phyloP scores from a whole-genome alignment of 1,140 invertebrate species.

The Arion vulgaris region DNA sequence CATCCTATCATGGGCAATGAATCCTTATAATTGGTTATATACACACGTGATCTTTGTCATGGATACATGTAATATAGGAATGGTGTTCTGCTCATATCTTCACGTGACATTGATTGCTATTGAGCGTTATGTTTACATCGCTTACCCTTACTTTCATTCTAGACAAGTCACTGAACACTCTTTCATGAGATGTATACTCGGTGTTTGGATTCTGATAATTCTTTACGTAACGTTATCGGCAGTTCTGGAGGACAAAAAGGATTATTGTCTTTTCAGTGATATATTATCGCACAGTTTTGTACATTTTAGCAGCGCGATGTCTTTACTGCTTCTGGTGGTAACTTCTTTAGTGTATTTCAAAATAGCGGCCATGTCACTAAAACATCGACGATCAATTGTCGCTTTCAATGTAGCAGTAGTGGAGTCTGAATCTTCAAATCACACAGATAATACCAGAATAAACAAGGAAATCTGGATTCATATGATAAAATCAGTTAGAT shows the following conservation, averaged over 20 bases:
- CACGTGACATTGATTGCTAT: neutral
- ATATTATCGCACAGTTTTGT: neutral
- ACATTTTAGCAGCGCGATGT: neutral
- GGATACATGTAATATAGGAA: neutral
- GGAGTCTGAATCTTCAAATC: neutral
- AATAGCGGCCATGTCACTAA: neutral
- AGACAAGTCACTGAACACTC: neutral
- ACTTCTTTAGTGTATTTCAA: neutral
- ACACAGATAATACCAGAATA: neutral
- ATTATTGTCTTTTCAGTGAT: neutral
- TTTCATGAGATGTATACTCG: neutral
- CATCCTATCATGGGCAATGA: neutral
- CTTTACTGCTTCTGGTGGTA: neutral
- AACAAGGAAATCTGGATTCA: neutral
- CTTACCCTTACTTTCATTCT: neutral
- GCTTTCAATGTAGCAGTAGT: neutral
- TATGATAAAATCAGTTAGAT: neutral
- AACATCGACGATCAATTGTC: neutral
- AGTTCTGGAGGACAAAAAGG: neutral
- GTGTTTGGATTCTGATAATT: neutral
- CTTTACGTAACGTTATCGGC: neutral
- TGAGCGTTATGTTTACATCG: neutral
- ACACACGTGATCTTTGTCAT: neutral
- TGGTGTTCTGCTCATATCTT: neutral
- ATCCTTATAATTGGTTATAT: neutral